Conservation (phyloP, 2,888 invertebrate genomes). For the Dugesia japonica region DNA sequence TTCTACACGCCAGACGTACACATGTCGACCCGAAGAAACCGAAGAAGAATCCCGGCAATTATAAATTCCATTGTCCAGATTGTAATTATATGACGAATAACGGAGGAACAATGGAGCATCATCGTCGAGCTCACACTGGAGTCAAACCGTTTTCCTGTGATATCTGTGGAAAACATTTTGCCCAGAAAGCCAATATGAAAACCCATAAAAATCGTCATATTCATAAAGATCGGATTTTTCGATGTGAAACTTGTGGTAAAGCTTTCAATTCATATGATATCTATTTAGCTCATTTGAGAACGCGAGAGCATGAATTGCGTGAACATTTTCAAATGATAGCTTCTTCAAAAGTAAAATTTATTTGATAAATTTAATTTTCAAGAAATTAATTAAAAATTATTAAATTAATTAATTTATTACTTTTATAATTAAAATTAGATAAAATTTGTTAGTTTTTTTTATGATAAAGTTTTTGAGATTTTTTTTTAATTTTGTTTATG, state of each 20-base stretch:
- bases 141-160: constrained; percentile 34
- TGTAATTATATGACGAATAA: constrained; percentile 35
- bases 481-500: too few species aligned
- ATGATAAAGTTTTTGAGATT: too few species aligned
- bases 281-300: constrained; percentile 33
- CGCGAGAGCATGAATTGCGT: constrained; percentile 32
- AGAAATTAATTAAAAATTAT: too few species aligned
- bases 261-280: constrained; percentile 34
- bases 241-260: constrained; percentile 34
- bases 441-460: too few species aligned
- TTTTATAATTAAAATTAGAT: too few species aligned
- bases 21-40: constrained; percentile 35
- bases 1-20: constrained; percentile 34
- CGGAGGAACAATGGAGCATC: constrained; percentile 35
- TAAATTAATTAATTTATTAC: too few species aligned
- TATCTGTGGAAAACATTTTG: constrained; percentile 34
- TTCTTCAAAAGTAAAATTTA: constrained; percentile 24
- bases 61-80: constrained; percentile 34
- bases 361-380: too few species aligned
- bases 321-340: constrained; percentile 35
- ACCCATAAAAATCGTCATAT: constrained; percentile 33
- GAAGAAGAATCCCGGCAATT: constrained; percentile 33
- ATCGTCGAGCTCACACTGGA: constrained; percentile 33
- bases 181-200: constrained; percentile 35
- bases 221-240: constrained; percentile 33